phyloP scores from a whole-genome alignment of 2,888 invertebrate species.

The Danaus chrysippus region DNA sequence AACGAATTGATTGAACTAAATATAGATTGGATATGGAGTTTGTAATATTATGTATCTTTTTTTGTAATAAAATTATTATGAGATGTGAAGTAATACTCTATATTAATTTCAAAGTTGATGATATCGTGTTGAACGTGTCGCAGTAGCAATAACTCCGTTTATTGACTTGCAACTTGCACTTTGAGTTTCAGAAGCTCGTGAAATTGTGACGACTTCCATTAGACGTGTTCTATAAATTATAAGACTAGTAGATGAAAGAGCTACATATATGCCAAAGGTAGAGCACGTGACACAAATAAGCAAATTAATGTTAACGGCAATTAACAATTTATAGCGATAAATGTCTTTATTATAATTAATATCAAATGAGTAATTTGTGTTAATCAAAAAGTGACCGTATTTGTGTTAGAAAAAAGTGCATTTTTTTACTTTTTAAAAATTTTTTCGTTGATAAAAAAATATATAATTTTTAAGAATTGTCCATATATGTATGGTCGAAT shows the following conservation, averaged over 20 bases:
- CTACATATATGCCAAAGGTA: not conserved
- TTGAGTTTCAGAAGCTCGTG: conserved; percentile 15
- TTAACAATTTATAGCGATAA: too few relatives aligned
- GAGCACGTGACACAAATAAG: too few relatives aligned
- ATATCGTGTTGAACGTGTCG: conserved; percentile 1
- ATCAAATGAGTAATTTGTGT: too few relatives aligned
- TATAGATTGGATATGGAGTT: not conserved
- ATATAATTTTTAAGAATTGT: too few relatives aligned
- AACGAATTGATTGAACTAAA: not conserved
- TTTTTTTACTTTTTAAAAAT: too few relatives aligned
- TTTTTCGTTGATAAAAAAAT: too few relatives aligned
- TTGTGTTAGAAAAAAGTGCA: too few relatives aligned
- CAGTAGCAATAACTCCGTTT: conserved; percentile 8
- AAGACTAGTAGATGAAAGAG: not conserved
- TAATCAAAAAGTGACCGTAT: too few relatives aligned
- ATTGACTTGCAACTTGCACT: conserved; percentile 13
- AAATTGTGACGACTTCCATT: conserved; percentile 18
- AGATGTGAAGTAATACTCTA: not conserved
- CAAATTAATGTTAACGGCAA: not conserved
- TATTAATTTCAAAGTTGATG: not conserved
- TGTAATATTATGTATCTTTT: too few relatives aligned
- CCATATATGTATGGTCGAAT: too few relatives aligned
- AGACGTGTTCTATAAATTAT: conserved; percentile 5
- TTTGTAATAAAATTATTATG: too few relatives aligned
- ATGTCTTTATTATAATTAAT: too few relatives aligned